These are phyloP conservation scores for Manacus vitellinus DNA, from an alignment of 2,113 vertebrate species.

Conservation along the genomic window DNA sequence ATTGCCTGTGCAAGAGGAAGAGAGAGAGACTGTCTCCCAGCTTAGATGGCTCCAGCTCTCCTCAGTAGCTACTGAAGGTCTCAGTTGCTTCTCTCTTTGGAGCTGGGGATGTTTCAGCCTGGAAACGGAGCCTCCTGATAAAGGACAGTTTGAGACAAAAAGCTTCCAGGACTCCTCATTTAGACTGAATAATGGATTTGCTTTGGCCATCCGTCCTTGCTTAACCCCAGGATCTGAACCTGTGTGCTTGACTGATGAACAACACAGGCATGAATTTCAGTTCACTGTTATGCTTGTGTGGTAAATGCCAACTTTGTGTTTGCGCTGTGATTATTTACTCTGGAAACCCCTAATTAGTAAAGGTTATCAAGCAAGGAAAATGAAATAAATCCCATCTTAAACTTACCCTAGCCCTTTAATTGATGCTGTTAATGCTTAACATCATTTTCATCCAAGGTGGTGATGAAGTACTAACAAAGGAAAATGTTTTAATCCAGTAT, in stretches of 20 bases:
- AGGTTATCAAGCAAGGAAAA: slow-evolving; percentile 4
- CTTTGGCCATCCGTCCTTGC: background rate
- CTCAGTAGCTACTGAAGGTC: background rate
- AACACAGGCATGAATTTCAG: background rate
- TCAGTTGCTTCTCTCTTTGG: background rate
- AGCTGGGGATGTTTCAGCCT: background rate
- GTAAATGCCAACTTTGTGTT: background rate
- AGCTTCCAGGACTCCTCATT: background rate
- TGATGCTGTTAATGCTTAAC: background rate
- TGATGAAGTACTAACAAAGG: background rate
- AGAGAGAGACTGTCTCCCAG: background rate
- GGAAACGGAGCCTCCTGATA: background rate
- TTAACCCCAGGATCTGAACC: background rate
- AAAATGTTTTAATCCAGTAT: background rate
- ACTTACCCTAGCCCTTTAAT: background rate
- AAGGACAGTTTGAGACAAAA: background rate
- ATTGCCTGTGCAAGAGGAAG: background rate
- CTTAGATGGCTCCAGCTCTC: background rate
- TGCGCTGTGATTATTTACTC: slow-evolving; percentile 21
- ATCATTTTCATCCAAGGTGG: background rate
- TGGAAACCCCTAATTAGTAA: slow-evolving; percentile 13
- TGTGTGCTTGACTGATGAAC: background rate
- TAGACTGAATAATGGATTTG: background rate
- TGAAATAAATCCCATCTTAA: slow-evolving; percentile 30
- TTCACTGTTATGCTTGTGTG: background rate